These are phyloP conservation scores for Apotomis betuletana DNA, from an alignment of 2,888 invertebrate genomes.

Conservation along the genomic window DNA sequence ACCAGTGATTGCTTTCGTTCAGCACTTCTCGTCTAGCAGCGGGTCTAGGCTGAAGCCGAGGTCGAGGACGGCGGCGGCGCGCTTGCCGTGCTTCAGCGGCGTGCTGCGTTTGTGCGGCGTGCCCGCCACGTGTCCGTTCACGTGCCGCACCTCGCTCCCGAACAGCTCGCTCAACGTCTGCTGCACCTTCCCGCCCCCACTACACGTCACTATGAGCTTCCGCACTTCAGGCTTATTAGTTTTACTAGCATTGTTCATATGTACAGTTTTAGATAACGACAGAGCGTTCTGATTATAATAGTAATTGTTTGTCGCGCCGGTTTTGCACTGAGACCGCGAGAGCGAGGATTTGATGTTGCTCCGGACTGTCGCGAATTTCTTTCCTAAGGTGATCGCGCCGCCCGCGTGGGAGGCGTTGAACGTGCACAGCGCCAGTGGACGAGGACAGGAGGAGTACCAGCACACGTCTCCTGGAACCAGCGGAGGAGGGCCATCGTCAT, in stretches of 20 bases:
- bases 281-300: constrained; percentile 69
- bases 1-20: constrained; percentile 69
- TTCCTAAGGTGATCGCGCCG: constrained; percentile 81
- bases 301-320: constrained; percentile 64
- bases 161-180: constrained; percentile 70
- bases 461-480: constrained; percentile 70
- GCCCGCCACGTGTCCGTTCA: constrained; percentile 55
- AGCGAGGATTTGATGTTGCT: constrained; percentile 78
- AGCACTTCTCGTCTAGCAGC: constrained; percentile 80
- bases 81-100: constrained; percentile 41
- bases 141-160: constrained; percentile 46
- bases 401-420: constrained; percentile 84
- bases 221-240: constrained; percentile 78
- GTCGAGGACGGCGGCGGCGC: constrained; percentile 64
- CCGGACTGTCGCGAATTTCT: constrained; percentile 77
- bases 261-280: constrained; percentile 74
- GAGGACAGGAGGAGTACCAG: constrained; percentile 83
- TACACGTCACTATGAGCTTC: constrained; percentile 78
- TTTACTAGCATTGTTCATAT: constrained; percentile 73
- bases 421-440: constrained; percentile 84
- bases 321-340: constrained; percentile 69
- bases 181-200: constrained; percentile 60
- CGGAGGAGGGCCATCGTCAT: constrained; percentile 59
- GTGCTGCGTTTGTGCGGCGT: constrained; percentile 54
- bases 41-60: constrained; percentile 77